These are phyloP conservation scores for Acrocephalus scirpaceus DNA, from an alignment of 2,797 vertebrate species.

Conservation along the genomic window DNA sequence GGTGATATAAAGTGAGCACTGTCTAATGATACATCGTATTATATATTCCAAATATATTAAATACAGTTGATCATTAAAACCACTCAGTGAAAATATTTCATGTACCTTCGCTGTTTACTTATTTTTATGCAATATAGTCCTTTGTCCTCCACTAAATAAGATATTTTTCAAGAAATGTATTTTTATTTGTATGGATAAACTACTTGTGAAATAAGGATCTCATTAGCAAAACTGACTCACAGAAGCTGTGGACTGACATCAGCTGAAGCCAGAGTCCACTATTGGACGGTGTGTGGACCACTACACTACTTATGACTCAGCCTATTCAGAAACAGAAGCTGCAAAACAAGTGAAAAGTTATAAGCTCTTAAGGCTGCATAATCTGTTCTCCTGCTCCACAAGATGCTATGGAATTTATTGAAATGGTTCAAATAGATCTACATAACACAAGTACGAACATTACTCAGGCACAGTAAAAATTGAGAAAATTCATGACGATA, in stretches of 20 bases:
- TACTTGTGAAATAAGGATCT: not conserved
- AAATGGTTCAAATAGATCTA: not conserved
- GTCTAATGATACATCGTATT: not conserved
- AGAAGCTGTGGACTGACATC: not conserved
- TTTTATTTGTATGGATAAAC: not conserved
- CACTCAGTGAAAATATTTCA: not conserved
- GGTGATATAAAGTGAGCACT: not conserved
- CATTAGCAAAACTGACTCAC: not conserved
- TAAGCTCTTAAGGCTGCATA: not conserved
- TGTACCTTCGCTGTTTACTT: not conserved
- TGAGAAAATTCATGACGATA: not conserved
- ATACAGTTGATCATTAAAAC: not conserved
- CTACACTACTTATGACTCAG: not conserved
- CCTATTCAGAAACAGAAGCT: not conserved
- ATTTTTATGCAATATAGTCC: not conserved
- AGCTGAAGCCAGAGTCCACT: not conserved
- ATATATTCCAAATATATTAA: not conserved
- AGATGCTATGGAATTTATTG: not conserved
- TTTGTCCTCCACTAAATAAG: not conserved
- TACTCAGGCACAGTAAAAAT: not conserved
- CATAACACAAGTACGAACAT: not conserved
- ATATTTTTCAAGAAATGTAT: not conserved
- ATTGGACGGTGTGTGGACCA: not conserved
- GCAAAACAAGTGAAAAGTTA: not conserved
- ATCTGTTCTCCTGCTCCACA: not conserved